phyloP scores from a whole-genome alignment of 1,140 invertebrate genomes.

The Drosophila teissieri region DNA sequence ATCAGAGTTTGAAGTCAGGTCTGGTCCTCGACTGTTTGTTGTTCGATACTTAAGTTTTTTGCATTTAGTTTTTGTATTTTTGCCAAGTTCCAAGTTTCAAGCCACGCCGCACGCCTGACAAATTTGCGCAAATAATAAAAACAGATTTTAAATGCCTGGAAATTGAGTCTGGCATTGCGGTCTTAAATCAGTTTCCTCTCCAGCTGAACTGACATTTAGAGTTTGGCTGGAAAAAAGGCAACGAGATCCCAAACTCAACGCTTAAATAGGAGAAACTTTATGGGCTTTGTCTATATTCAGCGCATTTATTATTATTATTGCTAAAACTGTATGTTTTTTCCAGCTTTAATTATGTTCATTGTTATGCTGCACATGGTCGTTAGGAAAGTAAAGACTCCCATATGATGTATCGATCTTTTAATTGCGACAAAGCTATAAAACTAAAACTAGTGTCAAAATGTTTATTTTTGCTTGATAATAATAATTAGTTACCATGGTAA shows the following conservation, averaged over 20 bases:
- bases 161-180: slow-evolving; percentile 50
- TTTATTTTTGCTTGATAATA: background rate
- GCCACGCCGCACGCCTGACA: slow-evolving; percentile 49
- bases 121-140: slow-evolving; percentile 62
- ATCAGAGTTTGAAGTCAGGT: slow-evolving; percentile 36
- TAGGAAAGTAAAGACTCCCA: slow-evolving; percentile 5
- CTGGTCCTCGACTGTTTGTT: slow-evolving; percentile 25
- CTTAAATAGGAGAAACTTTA: slow-evolving; percentile 40
- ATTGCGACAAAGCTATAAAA: background rate
- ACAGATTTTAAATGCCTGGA: slow-evolving; percentile 56
- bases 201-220: slow-evolving; percentile 50
- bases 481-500: background rate
- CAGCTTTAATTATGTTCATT: slow-evolving; percentile 21
- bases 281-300: slow-evolving; percentile 24
- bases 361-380: background rate
- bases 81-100: slow-evolving; percentile 10
- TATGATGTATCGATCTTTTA: background rate
- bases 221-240: slow-evolving; percentile 27
- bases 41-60: slow-evolving; percentile 21
- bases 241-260: slow-evolving; percentile 12
- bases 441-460: background rate
- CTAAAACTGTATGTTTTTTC: slow-evolving; percentile 10
- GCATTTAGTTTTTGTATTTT: slow-evolving; percentile 1
- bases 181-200: slow-evolving; percentile 50
- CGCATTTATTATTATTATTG: slow-evolving; percentile 21